phyloP scores from a whole-genome alignment of 2,113 vertebrate species.

The Lophius piscatorius region DNA sequence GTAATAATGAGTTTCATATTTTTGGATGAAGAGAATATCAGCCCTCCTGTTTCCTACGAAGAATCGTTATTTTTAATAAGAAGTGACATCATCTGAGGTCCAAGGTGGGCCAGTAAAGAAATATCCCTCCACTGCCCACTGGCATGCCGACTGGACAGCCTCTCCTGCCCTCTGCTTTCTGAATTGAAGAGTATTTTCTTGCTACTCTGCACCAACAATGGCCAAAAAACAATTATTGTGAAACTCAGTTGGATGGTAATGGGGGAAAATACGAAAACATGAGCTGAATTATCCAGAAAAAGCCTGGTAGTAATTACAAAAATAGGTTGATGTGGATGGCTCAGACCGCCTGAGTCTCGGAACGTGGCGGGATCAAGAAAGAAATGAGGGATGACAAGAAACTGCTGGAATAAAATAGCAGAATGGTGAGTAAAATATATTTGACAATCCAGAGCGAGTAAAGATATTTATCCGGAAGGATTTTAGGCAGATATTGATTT shows the following conservation, averaged over 20 bases:
- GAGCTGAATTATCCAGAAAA: conserved; percentile 68
- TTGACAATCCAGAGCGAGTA: conserved; percentile 11
- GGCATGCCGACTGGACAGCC: conserved; percentile 25
- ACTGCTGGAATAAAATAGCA: conserved; percentile 32
- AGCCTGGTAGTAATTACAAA: conserved; percentile 85
- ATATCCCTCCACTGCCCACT: conserved; percentile 20
- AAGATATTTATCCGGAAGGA: conserved; percentile 1
- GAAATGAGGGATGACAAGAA: conserved; percentile 77
- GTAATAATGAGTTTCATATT: conserved; percentile 66
- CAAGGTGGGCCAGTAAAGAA: conserved; percentile 40
- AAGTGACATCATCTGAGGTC: conserved; percentile 51
- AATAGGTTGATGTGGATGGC: conserved; percentile 74
- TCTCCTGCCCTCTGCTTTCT: not conserved
- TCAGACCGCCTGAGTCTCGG: conserved; percentile 74
- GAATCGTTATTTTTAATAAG: conserved; percentile 51
- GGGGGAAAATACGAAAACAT: conserved; percentile 79
- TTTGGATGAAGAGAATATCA: conserved; percentile 38
- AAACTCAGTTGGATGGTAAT: conserved; percentile 69
- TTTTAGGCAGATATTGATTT: conserved; percentile 14
- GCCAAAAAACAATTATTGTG: conserved; percentile 80
- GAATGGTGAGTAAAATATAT: conserved; percentile 8
- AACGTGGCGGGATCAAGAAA: conserved; percentile 80
- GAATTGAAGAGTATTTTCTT: conserved; percentile 44
- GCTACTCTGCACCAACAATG: conserved; percentile 26
- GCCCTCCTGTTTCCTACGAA: conserved; percentile 44